Evolutionary conservation across 1,140 invertebrate genomes (phyloP).

Genomic region (Bursaphelenchus mucronatus): DNA sequence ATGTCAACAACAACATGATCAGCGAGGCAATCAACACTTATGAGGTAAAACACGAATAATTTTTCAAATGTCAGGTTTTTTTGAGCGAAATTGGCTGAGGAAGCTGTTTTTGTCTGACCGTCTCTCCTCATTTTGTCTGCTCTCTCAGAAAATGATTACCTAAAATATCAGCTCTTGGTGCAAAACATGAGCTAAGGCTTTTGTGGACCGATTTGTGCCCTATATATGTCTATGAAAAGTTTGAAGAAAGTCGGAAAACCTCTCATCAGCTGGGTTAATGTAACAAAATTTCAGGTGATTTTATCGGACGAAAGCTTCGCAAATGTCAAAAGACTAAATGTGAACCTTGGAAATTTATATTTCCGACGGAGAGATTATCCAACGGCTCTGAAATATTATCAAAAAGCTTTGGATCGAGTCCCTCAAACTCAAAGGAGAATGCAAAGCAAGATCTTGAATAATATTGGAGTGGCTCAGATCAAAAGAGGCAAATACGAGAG

Average conservation of each 20-base stretch:
- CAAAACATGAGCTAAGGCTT: too few species aligned
- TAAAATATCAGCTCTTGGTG: too few species aligned
- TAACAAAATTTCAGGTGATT: conserved; percentile 51
- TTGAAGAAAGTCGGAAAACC: too few species aligned
- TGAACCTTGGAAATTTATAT: conserved; percentile 98
- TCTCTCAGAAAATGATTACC: too few species aligned
- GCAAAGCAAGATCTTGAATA: conserved; percentile 88
- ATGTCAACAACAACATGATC: conserved; percentile 85
- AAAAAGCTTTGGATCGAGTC: conserved; percentile 92
- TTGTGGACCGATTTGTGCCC: too few species aligned
- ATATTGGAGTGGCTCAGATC: conserved; percentile 90
- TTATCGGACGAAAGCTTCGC: conserved; percentile 63
- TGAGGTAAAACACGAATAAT: conserved; percentile 64
- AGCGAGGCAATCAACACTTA: conserved; percentile 92
- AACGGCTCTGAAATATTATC: conserved; percentile 92
- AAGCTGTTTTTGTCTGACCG: too few species aligned
- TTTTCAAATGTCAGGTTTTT: too few species aligned
- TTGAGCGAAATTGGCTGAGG: too few species aligned
- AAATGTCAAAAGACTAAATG: conserved; percentile 74
- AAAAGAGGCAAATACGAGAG: conserved; percentile 92
- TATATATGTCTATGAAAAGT: too few species aligned
- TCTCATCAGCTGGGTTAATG: too few species aligned
- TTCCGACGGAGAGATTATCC: conserved; percentile 79
- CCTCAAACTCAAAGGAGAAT: conserved; percentile 79
- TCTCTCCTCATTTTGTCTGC: too few species aligned